Conservation (phyloP, 53 echinoderm and acorn worm species). For the Luidia sarsii region DNA sequence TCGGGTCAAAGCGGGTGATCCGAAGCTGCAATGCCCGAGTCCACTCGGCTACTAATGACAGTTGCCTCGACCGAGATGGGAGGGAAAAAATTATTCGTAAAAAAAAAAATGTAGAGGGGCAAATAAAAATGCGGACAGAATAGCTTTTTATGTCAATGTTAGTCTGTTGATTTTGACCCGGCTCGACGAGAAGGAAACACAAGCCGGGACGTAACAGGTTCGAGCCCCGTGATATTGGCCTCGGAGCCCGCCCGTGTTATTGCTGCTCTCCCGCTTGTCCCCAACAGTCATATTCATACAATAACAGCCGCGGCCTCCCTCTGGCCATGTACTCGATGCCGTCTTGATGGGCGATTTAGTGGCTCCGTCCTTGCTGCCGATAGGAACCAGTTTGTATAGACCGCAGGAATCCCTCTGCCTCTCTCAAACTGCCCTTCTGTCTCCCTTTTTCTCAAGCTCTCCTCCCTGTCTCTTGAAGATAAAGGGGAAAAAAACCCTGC, state of each 20-base stretch:
- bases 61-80: not conserved
- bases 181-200: not conserved
- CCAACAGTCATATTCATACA: slow-evolving; percentile 30
- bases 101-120: slow-evolving; percentile 6
- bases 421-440: too few species aligned
- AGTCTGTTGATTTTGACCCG: slow-evolving; percentile 44
- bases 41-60: slow-evolving; percentile 10
- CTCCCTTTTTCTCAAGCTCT: too few species aligned
- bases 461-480: too few species aligned
- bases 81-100: too few species aligned
- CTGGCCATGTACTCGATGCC: slow-evolving; percentile 35
- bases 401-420: too few species aligned
- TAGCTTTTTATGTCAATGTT: slow-evolving; percentile 22
- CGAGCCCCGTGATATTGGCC: too few species aligned
- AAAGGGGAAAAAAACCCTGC: not conserved
- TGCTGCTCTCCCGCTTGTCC: slow-evolving; percentile 23
- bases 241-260: too few species aligned
- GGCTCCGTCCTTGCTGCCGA: not conserved
- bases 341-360: slow-evolving; percentile 33
- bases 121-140: not conserved
- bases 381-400: too few species aligned
- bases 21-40: not conserved
- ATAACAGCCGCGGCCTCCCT: slow-evolving; percentile 13
- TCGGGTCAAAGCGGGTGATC: not conserved
- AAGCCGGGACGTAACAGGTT: too few species aligned